Evolutionary conservation across 2,888 invertebrate genomes (phyloP).

Genomic region (Ethmia dodecea): DNA sequence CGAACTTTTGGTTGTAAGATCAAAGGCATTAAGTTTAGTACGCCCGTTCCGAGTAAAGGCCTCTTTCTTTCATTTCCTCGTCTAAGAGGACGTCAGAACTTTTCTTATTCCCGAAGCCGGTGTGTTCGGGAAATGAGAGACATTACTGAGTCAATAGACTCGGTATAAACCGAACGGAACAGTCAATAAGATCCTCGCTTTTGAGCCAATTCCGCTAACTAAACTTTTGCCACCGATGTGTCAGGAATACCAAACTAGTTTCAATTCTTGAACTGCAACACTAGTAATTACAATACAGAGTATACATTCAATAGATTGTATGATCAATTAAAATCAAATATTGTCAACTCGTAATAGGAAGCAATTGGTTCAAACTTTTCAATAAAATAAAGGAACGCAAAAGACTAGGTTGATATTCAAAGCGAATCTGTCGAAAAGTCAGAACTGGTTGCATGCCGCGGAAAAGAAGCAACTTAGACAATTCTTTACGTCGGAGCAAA

Average conservation of each 20-base stretch:
- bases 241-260: conserved; percentile 41
- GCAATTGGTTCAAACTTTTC: too few species aligned
- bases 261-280: too few species aligned
- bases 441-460: conserved; percentile 16
- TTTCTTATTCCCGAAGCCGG: conserved; percentile 68
- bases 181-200: conserved; percentile 61
- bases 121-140: conserved; percentile 68
- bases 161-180: conserved; percentile 54
- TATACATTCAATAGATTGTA: too few species aligned
- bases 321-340: too few species aligned
- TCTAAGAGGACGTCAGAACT: conserved; percentile 51
- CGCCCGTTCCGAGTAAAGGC: conserved; percentile 43
- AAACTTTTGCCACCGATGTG: conserved; percentile 48
- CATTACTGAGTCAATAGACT: conserved; percentile 71
- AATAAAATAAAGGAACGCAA: conserved; percentile 2
- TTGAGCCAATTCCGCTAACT: conserved; percentile 52
- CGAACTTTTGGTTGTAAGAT: conserved; percentile 63
- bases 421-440: conserved; percentile 42
- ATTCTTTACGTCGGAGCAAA: conserved; percentile 35
- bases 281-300: too few species aligned
- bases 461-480: conserved; percentile 31
- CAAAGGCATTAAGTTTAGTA: conserved; percentile 69
- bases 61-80: conserved; percentile 60
- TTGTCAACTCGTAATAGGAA: too few species aligned
- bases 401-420: conserved; percentile 39